Conservation (phyloP, 2,113 vertebrate genomes). For the Acanthisitta chloris region DNA sequence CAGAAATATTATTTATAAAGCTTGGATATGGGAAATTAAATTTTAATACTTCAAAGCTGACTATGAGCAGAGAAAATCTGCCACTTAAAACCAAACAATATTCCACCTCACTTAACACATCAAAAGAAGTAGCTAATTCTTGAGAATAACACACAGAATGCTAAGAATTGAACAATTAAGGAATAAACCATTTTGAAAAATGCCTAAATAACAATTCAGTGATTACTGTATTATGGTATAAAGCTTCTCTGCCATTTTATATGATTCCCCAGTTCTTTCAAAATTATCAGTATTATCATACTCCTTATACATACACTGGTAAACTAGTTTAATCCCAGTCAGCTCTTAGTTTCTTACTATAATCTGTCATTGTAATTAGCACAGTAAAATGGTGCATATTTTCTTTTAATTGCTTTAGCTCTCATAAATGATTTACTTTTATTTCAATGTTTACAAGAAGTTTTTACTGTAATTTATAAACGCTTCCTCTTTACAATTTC, state of each 20-base stretch:
- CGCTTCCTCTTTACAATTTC: background rate
- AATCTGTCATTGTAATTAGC: background rate
- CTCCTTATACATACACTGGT: background rate
- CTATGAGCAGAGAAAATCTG: background rate
- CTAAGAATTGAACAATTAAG: background rate
- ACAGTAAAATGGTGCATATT: background rate
- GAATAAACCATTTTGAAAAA: background rate
- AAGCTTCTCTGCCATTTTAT: background rate
- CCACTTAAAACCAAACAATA: background rate
- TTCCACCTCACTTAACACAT: background rate
- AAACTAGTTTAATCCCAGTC: background rate
- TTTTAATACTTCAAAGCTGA: background rate
- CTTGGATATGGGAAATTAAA: background rate
- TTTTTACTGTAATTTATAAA: background rate
- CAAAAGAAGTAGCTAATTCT: background rate
- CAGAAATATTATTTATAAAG: background rate
- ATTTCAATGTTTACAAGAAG: background rate
- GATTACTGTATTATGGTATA: background rate
- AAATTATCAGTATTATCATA: background rate
- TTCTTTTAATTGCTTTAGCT: background rate
- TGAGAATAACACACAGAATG: background rate
- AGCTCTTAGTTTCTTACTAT: background rate
- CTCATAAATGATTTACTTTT: background rate
- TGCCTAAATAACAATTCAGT: background rate
- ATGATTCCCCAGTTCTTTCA: background rate